Evolutionary conservation across 1,140 invertebrate species (phyloP).

Genomic region (Drosophila arizonae): DNA sequence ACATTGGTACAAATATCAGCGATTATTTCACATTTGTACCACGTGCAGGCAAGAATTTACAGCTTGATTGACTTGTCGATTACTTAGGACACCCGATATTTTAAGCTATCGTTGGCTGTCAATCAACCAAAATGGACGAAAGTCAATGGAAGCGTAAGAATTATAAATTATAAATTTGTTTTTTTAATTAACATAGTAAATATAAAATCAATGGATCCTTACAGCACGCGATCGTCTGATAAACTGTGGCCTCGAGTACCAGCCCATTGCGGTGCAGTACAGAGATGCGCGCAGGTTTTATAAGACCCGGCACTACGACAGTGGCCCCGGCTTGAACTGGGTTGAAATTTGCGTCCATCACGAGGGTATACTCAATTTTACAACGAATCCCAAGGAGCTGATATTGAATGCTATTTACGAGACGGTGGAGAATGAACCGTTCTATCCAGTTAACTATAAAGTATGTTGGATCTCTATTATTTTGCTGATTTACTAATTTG

Average conservation of each 20-base stretch:
- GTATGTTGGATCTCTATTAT: slow-evolving; percentile 1
- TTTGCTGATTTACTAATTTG: neutral
- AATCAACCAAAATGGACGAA: slow-evolving; percentile 4
- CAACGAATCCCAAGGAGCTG: slow-evolving; percentile 23
- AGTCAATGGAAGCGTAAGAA: slow-evolving; percentile 14
- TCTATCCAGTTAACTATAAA: slow-evolving; percentile 58
- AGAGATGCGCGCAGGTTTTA: slow-evolving; percentile 17
- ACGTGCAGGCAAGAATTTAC: too few species aligned
- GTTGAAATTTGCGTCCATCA: slow-evolving; percentile 52
- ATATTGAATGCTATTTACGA: slow-evolving; percentile 51
- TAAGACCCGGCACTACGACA: slow-evolving; percentile 41
- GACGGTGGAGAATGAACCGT: slow-evolving; percentile 45
- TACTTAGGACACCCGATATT: slow-evolving; percentile 5
- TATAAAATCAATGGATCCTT: neutral
- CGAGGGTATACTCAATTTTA: slow-evolving; percentile 31
- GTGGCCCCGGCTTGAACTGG: slow-evolving; percentile 46
- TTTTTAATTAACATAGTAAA: neutral
- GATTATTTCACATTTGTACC: too few species aligned
- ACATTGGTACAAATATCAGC: too few species aligned
- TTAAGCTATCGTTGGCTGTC: neutral
- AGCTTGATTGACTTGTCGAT: neutral
- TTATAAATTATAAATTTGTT: neutral
- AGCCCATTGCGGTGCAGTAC: slow-evolving; percentile 53
- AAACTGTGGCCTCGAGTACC: slow-evolving; percentile 33
- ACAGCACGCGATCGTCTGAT: slow-evolving; percentile 28